Evolutionary conservation across 2,113 vertebrate genomes (phyloP).

Genomic region (Mesoclemmys tuberculata): DNA sequence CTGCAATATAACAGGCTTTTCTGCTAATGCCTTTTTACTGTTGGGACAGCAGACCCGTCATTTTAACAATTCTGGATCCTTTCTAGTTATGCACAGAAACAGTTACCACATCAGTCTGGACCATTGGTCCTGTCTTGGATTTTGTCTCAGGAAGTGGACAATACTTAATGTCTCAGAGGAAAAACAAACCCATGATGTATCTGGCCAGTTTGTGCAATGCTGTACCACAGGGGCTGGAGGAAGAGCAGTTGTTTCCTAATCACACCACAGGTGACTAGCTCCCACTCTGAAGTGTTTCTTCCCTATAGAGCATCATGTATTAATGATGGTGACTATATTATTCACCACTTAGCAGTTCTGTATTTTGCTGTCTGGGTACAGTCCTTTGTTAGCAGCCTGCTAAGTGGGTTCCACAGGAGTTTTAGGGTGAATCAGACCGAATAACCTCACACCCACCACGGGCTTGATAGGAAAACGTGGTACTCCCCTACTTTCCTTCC

Average conservation of each 20-base stretch:
- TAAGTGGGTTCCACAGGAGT: neutral
- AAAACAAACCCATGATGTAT: neutral
- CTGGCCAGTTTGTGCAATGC: neutral
- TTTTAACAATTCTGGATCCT: slow-evolving; percentile 24
- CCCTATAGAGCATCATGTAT: slow-evolving; percentile 1
- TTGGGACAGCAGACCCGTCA: neutral
- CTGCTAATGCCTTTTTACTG: neutral
- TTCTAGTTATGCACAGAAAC: slow-evolving; percentile 15
- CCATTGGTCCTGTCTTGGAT: neutral
- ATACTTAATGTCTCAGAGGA: neutral
- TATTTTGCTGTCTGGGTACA: slow-evolving; percentile 32
- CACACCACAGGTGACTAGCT: neutral
- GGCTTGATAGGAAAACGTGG: neutral
- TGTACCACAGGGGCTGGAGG: neutral
- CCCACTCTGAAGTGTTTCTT: neutral
- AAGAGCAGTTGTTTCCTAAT: neutral
- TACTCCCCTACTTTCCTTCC: slow-evolving; percentile 18
- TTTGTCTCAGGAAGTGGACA: neutral
- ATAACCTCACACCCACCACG: neutral
- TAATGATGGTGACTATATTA: neutral
- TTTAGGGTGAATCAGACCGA: neutral
- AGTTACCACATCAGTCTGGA: neutral
- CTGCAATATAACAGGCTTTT: neutral
- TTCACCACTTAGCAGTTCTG: slow-evolving; percentile 1
- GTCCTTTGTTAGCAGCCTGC: neutral